These are phyloP conservation scores for Helleia helle DNA, from an alignment of 2,888 invertebrate genomes.

Conservation along the genomic window DNA sequence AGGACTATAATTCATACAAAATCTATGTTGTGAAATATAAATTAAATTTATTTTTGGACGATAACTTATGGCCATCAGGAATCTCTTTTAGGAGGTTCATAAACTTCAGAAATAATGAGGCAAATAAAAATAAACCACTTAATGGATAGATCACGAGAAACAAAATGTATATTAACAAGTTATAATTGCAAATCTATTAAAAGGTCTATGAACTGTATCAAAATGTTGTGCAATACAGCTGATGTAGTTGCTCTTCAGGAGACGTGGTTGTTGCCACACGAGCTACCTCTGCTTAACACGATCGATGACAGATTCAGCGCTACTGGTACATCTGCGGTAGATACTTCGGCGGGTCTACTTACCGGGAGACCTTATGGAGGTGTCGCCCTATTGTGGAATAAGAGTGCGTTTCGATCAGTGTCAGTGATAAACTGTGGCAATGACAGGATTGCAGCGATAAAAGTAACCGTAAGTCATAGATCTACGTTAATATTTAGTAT, in stretches of 20 bases:
- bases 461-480: slow-evolving; percentile 4
- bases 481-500: too few species aligned
- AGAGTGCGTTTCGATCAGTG: slow-evolving; percentile 13
- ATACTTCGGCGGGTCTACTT: slow-evolving; percentile 14
- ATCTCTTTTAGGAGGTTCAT: slow-evolving; percentile 20
- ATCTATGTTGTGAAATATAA: slow-evolving; percentile 17
- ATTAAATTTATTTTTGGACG: slow-evolving; percentile 15
- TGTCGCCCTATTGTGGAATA: slow-evolving; percentile 20
- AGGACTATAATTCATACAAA: slow-evolving; percentile 18
- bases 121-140: too few species aligned
- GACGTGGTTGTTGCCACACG: slow-evolving; percentile 17
- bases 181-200: slow-evolving; percentile 19
- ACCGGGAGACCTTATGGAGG: slow-evolving; percentile 20
- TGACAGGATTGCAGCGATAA: slow-evolving; percentile 19
- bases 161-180: slow-evolving; percentile 9
- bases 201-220: slow-evolving; percentile 11
- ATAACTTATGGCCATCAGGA: slow-evolving; percentile 18
- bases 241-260: slow-evolving; percentile 4
- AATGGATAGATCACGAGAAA: too few species aligned
- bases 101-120: slow-evolving; percentile 13
- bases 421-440: slow-evolving; percentile 16
- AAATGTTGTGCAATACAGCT: slow-evolving; percentile 1
- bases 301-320: slow-evolving; percentile 17
- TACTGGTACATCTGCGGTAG: slow-evolving; percentile 21
- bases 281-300: slow-evolving; percentile 17